Evolutionary conservation across 2,888 invertebrate species (phyloP).

Genomic region (Sialis lutaria): DNA sequence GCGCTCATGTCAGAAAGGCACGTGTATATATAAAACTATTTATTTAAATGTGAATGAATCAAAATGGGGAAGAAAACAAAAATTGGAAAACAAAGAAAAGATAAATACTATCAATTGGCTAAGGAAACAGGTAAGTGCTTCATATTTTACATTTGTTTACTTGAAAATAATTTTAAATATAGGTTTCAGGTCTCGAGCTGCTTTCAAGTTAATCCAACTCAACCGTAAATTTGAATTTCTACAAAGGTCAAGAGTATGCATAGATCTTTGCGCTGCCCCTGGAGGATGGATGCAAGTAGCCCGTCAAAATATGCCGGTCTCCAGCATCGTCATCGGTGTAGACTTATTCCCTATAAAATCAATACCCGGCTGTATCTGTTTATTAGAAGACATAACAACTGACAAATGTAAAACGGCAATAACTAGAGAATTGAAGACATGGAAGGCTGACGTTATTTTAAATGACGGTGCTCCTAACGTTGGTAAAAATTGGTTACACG

Average conservation of each 20-base stretch:
- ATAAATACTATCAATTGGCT: conserved; percentile 96
- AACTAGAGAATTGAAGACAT: conserved; percentile 73
- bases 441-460: conserved; percentile 93
- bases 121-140: conserved; percentile 76
- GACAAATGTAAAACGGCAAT: conserved; percentile 75
- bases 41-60: not conserved
- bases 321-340: conserved; percentile 86
- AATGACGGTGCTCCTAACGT: conserved; percentile 99
- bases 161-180: conserved; percentile 10
- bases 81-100: conserved; percentile 94
- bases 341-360: conserved; percentile 89
- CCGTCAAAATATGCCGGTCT: conserved; percentile 92
- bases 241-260: conserved; percentile 86
- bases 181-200: conserved; percentile 95
- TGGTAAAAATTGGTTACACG: conserved; percentile 89
- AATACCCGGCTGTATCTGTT: conserved; percentile 75
- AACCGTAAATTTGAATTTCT: conserved; percentile 95
- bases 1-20: no score
- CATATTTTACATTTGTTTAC: conserved; percentile 1
- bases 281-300: conserved; percentile 99
- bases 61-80: conserved; percentile 90
- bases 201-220: conserved; percentile 97
- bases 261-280: conserved; percentile 98
- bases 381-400: conserved; percentile 92
- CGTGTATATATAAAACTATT: no score